Base-by-base conservation (phyloP, 2,888 invertebrate species). In the Tipula unca region DNA sequence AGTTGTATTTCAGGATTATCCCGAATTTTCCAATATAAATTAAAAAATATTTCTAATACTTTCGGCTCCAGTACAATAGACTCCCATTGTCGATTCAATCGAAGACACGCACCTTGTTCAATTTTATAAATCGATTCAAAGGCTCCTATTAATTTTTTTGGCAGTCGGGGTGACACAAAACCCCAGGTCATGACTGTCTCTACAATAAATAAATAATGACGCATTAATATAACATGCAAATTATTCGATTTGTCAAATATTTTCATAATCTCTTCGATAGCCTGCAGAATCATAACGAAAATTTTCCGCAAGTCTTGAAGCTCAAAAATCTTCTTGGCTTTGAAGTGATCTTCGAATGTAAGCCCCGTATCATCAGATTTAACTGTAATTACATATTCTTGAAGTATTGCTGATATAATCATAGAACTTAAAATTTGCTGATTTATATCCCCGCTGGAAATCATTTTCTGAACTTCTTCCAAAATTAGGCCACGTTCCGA, bases 301-400 rank as follows among this genome's bases (percentile, higher is more conserved):
- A 98, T 96, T 87, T 94, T 92, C 88, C 95, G 95, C 87, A 98
- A 91, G 89, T 97, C 96, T 85, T 93, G 92, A 29, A 92, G 93
- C 92, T 98, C 97, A 92, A 98, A 98, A 82, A 95, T 93, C 88
- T 94, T 94, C 90, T 97, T 98, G 36, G 96, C 94, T 89, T 94
- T 93, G 88, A 95, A 94, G 90, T 98, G 97, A 42, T 95, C 93
- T 90, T 97, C 97, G 96, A 96, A 97, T 82, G 97, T 94, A 85
- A 98, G 92, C 5, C 97, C 97, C 13, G 97, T 95, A 90, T 96
- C 96, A 39, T 96, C 95, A 1, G 97, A 96, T 89, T 96, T 95
- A 0, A 95, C 94, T 3, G 96, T 96, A 36, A 94, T 95, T 8
- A 96, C 95, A 91, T 96, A 97, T 90, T 98, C 98, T 92, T 96